phyloP scores from a whole-genome alignment of 2,888 invertebrate genomes.

The Cephus pulcher region DNA sequence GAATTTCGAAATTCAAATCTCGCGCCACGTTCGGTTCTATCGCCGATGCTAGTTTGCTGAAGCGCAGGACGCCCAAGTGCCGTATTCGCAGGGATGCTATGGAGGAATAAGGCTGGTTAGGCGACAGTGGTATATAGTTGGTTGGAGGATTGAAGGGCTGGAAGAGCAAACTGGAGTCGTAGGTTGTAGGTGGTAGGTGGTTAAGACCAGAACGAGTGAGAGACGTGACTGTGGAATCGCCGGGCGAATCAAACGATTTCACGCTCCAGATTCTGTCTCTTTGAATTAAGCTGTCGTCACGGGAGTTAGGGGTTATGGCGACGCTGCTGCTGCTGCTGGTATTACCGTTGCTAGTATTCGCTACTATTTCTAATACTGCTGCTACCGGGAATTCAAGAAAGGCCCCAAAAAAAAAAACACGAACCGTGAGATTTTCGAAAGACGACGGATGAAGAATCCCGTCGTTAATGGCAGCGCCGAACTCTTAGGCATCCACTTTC shows the following conservation, averaged over 20 bases:
- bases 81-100: background rate
- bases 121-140: background rate
- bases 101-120: background rate
- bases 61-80: background rate
- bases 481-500: background rate
- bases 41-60: no score
- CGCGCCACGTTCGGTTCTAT: background rate
- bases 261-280: conserved; percentile 57
- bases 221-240: conserved; percentile 52
- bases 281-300: background rate
- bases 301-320: background rate
- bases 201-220: conserved; percentile 36
- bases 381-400: background rate
- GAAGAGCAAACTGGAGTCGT: background rate
- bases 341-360: background rate
- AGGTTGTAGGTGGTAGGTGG: no score
- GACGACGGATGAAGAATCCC: background rate
- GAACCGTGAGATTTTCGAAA: background rate
- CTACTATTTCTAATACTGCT: background rate
- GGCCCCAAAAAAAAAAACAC: background rate
- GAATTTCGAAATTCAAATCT: background rate
- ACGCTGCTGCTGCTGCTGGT: background rate
- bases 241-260: conserved; percentile 63
- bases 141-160: background rate
- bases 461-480: background rate